phyloP scores from a whole-genome alignment of 2,113 vertebrate genomes.

The Tachysurus vachellii region DNA sequence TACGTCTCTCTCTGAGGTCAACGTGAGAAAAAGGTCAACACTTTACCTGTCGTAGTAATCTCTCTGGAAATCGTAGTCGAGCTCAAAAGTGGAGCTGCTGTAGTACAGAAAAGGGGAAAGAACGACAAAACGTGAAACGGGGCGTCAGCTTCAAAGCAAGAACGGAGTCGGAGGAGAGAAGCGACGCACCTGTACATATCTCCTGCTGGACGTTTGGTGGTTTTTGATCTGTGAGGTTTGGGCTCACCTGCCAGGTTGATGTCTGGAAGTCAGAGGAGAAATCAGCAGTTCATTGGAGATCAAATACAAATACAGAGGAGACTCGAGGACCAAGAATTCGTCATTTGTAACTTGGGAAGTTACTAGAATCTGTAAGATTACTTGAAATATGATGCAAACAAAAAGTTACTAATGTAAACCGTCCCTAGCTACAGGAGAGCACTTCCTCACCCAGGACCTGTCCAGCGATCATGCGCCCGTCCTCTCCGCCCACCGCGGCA shows the following conservation, averaged over 20 bases:
- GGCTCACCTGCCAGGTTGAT: constrained; percentile 89
- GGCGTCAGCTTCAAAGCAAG: not conserved
- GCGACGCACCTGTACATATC: constrained; percentile 85
- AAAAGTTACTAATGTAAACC: no score
- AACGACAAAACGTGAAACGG: no score
- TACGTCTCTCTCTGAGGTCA: not conserved
- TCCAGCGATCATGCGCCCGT: constrained; percentile 87
- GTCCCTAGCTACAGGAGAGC: no score
- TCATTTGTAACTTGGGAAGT: no score
- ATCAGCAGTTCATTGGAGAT: not conserved
- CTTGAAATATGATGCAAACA: no score
- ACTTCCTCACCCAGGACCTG: constrained; percentile 76
- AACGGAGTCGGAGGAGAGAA: not conserved
- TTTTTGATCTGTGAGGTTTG: constrained; percentile 85
- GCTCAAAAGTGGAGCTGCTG: constrained; percentile 81
- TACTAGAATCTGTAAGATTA: no score
- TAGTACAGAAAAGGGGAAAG: constrained; percentile 1
- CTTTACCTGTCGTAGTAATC: constrained; percentile 88
- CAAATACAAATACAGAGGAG: no score
- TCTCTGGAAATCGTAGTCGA: constrained; percentile 88
- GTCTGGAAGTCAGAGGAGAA: constrained; percentile 66
- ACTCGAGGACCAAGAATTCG: not conserved
- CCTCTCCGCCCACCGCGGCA: constrained; percentile 82
- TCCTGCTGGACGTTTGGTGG: constrained; percentile 83
- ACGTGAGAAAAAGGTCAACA: not conserved